These are phyloP conservation scores for Phortica okadai DNA, from an alignment of 2,888 invertebrate species.

Conservation along the genomic window DNA sequence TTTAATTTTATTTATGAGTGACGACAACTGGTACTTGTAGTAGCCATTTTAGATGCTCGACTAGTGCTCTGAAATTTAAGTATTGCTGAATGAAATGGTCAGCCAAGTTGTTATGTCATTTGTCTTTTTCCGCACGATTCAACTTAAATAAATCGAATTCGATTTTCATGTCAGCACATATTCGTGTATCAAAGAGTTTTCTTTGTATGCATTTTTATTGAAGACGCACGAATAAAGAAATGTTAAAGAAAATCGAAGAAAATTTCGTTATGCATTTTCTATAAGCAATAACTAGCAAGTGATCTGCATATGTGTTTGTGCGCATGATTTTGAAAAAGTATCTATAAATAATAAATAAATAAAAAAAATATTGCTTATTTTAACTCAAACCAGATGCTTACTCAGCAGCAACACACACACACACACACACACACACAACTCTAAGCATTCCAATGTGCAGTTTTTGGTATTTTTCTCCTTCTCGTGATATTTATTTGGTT, in stretches of 20 bases:
- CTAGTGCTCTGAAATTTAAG: background rate
- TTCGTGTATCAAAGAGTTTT: background rate
- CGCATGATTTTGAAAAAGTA: slow-evolving; percentile 47
- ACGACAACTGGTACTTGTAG: background rate
- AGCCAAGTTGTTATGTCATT: background rate
- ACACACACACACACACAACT: slow-evolving; percentile 37
- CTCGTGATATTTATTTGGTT: background rate
- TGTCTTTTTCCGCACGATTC: background rate
- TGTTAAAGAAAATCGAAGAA: background rate
- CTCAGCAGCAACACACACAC: slow-evolving; percentile 48
- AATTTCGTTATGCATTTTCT: background rate
- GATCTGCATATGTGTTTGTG: slow-evolving; percentile 9
- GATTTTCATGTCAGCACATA: background rate
- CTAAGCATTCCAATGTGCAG: background rate
- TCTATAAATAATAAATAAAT: slow-evolving; percentile 52
- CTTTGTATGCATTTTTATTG: background rate
- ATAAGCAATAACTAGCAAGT: background rate
- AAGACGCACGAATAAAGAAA: background rate
- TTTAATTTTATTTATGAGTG: background rate
- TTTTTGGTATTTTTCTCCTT: background rate
- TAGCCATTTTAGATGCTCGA: background rate
- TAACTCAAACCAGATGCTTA: slow-evolving; percentile 66
- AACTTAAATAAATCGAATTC: background rate
- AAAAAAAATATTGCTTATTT: slow-evolving; percentile 67
- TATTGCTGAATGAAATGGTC: background rate